Percentiles rank a stretch among this genome's conserved stretches.
phyloP scores from a whole-genome alignment of 1,140 invertebrate species.

The Drosophila sp. region DNA sequence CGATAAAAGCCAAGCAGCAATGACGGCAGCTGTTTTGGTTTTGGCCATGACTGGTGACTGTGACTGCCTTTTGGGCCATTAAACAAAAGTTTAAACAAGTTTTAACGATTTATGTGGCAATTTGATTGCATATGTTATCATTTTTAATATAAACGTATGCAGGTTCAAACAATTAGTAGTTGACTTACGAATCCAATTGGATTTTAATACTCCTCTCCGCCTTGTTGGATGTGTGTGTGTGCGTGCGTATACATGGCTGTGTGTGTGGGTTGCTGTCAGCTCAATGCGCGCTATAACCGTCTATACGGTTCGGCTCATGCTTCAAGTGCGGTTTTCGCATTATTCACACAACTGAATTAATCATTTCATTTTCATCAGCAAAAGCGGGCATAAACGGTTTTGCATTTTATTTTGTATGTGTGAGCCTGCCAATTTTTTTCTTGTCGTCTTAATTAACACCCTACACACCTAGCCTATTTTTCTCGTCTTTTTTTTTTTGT shows the following conservation, averaged over 20 bases:
- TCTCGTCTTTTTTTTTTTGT: conserved; percentile 20
- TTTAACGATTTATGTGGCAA: conserved; percentile 19
- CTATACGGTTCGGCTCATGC: conserved; percentile 28
- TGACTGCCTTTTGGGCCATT: conserved; percentile 39
- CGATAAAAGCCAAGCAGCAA: conserved; percentile 43
- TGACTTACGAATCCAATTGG: conserved; percentile 25
- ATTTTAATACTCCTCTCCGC: conserved; percentile 33
- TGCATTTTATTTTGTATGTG: conserved; percentile 15
- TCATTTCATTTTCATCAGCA: conserved; percentile 41
- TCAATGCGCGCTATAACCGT: conserved; percentile 48
- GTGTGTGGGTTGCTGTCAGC: conserved; percentile 37
- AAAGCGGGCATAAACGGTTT: conserved; percentile 23
- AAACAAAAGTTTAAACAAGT: conserved; percentile 35
- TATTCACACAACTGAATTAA: conserved; percentile 51
- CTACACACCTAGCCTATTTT: conserved; percentile 47
- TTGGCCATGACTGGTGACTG: conserved; percentile 41
- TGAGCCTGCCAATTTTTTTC: conserved; percentile 38
- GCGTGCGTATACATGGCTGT: conserved; percentile 4
- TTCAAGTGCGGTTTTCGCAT: conserved; percentile 47
- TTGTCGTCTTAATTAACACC: conserved; percentile 56
- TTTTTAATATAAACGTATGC: neutral
- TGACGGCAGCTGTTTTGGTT: conserved; percentile 79
- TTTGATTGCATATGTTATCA: conserved; percentile 9
- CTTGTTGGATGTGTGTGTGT: conserved; percentile 8
- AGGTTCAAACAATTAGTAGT: conserved; percentile 17